Base-by-base conservation (phyloP, 2,888 invertebrate species). In the Cyclophora punctaria region DNA sequence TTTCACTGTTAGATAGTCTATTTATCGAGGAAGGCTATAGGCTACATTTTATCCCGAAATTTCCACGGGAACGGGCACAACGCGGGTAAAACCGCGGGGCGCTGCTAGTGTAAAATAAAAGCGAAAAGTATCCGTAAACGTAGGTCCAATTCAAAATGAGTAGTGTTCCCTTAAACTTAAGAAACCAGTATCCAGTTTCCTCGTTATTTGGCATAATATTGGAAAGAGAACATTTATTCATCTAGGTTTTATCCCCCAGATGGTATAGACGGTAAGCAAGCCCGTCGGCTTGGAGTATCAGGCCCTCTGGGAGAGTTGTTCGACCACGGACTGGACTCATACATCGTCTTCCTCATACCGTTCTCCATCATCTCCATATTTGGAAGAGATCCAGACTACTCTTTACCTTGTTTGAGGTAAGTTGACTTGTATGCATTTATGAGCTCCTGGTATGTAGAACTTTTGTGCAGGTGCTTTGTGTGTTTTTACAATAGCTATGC, bases 251-350 rank as follows among this genome's bases (percentile, higher is more conserved):
- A 20, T 2, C 35, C 63, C 73, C 0, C 76, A 94, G 99, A 99
- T 90, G 99, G 98, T 35, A 94, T 97, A 60, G 99, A 99, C 85
- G 99, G 99, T 0, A 99, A 99, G 80, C 99, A 99, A 81, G 99
- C 99, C 0, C 90, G 99, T 49, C 90, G 97, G 46, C 97, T 98
- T 0, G 95, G 96, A 7, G 95, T 97, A 0, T 96, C 96, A 47
- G 96, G 97, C 0, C 99, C 99, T 0, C 83, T 99, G 34, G 99
- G 99, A 0, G 99, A 99, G 80, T 87, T 99, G 55, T 99, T 98
- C 79, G 99, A 99, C 84, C 99, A 99, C 80, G 99, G 99, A 0
- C 85, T 99, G 52, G 99, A 99, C 80, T 98, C 98, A 2, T 98
- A 96, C 92, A 95, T 98, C 1, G 95, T 98, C 0, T 94, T 97